Evolutionary conservation across 2,797 vertebrate species (phyloP).

Genomic region (Dendrocincla fuliginosa): DNA sequence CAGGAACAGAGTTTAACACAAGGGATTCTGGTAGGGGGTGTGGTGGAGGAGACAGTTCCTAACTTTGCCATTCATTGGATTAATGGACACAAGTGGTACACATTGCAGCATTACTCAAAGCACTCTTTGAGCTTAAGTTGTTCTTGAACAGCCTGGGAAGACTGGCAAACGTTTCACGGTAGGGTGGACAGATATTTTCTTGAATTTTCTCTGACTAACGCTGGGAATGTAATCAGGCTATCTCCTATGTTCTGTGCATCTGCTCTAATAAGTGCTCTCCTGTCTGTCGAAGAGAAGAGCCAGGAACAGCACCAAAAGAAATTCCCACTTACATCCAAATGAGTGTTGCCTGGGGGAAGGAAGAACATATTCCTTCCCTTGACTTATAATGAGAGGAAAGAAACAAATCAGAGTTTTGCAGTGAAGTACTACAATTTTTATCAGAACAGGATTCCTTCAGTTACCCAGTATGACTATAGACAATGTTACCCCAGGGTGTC

Average conservation of each 20-base stretch:
- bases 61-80: not conserved
- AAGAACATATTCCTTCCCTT: constrained; percentile 6
- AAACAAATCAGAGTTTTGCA: not conserved
- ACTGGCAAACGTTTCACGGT: not conserved
- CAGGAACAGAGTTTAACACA: not conserved
- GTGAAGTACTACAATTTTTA: not conserved
- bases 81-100: not conserved
- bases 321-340: constrained; percentile 53
- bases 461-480: not conserved
- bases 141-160: not conserved
- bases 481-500: not conserved
- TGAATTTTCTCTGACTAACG: not conserved
- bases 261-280: constrained; percentile 25
- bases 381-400: not conserved
- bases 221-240: not conserved
- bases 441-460: not conserved
- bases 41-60: not conserved
- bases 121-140: not conserved
- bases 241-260: constrained; percentile 5
- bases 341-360: not conserved
- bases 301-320: constrained; percentile 25
- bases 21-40: not conserved
- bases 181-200: not conserved
- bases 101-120: not conserved
- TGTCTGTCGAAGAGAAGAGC: not conserved